A percentile compares a stretch with the other conserved stretches of the same genome.
Conservation (phyloP, 2,888 invertebrate species). For the Drosophila cracens region DNA sequence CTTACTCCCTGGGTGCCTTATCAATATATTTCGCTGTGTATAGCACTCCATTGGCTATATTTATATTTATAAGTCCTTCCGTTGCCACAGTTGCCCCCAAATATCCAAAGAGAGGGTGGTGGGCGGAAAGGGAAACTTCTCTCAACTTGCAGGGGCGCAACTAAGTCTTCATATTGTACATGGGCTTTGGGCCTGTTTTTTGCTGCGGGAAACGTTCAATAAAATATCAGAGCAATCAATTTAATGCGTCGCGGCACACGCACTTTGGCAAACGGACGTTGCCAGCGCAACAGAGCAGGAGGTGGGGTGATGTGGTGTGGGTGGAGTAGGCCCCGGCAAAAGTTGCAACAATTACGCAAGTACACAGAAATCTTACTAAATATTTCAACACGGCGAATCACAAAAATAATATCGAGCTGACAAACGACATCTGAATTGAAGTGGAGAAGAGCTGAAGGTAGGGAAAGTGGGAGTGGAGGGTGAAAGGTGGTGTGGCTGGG, state of each 20-base stretch:
- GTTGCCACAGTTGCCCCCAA: slow-evolving; percentile 51
- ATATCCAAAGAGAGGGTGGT: not conserved
- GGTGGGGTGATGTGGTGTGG: not conserved
- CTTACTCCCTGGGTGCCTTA: slow-evolving; percentile 40
- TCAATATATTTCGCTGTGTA: slow-evolving; percentile 66
- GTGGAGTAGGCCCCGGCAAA: slow-evolving; percentile 60
- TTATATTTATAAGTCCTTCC: slow-evolving; percentile 56
- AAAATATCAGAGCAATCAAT: slow-evolving; percentile 76
- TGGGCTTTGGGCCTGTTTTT: slow-evolving; percentile 40
- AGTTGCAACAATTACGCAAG: slow-evolving; percentile 65
- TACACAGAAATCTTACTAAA: slow-evolving; percentile 72
- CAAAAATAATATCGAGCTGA: slow-evolving; percentile 29
- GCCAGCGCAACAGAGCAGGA: slow-evolving; percentile 46
- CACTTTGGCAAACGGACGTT: slow-evolving; percentile 63
- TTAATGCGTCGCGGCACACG: slow-evolving; percentile 75
- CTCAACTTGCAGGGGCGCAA: slow-evolving; percentile 18
- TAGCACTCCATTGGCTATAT: slow-evolving; percentile 53
- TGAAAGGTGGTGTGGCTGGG: not conserved
- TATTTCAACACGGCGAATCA: slow-evolving; percentile 64
- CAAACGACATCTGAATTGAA: slow-evolving; percentile 19
- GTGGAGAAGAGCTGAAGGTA: too few relatives aligned
- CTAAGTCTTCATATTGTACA: slow-evolving; percentile 58
- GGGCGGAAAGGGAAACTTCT: slow-evolving; percentile 14
- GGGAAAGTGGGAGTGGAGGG: not conserved
- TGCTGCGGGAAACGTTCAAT: slow-evolving; percentile 31